phyloP scores from a whole-genome alignment of 64 coral and sea anemone species.

The Stichodactyla mertensii region DNA sequence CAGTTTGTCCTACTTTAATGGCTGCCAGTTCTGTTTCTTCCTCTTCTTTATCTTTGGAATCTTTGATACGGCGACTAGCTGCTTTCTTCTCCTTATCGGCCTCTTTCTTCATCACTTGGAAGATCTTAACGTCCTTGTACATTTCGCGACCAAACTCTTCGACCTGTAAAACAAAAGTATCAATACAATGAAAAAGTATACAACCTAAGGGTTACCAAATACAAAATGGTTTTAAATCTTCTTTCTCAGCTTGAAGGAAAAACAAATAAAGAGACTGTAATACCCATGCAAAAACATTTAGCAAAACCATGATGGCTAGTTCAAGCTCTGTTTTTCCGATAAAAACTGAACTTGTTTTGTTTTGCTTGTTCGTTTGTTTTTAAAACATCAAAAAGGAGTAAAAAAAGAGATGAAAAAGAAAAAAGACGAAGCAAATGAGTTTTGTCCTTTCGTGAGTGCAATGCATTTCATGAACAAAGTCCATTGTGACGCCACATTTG shows the following conservation, averaged over 20 bases:
- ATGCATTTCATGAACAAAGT: not conserved
- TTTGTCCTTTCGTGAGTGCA: too few relatives aligned
- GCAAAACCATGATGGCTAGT: too few relatives aligned
- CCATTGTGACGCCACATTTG: not conserved
- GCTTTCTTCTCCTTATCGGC: conserved; percentile 93
- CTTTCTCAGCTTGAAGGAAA: too few relatives aligned
- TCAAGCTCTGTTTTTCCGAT: too few relatives aligned
- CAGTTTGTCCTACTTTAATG: conserved; percentile 58
- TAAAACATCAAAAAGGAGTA: too few relatives aligned
- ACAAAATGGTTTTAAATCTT: too few relatives aligned
- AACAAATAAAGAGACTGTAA: too few relatives aligned
- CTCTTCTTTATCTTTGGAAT: conserved; percentile 87
- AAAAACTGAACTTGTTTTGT: too few relatives aligned
- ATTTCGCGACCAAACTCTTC: conserved; percentile 99
- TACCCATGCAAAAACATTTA: too few relatives aligned
- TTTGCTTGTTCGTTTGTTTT: too few relatives aligned
- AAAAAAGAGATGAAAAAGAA: not conserved
- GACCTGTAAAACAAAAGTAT: conserved; percentile 43
- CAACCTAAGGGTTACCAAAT: too few relatives aligned
- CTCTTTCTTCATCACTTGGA: conserved; percentile 81
- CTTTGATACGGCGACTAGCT: conserved; percentile 50
- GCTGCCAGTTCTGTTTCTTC: conserved; percentile 64
- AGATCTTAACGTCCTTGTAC: conserved; percentile 94
- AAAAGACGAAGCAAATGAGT: not conserved
- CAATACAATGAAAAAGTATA: too few relatives aligned